phyloP scores from a whole-genome alignment of 2,888 invertebrate species.

The Sympetrum striolatum region DNA sequence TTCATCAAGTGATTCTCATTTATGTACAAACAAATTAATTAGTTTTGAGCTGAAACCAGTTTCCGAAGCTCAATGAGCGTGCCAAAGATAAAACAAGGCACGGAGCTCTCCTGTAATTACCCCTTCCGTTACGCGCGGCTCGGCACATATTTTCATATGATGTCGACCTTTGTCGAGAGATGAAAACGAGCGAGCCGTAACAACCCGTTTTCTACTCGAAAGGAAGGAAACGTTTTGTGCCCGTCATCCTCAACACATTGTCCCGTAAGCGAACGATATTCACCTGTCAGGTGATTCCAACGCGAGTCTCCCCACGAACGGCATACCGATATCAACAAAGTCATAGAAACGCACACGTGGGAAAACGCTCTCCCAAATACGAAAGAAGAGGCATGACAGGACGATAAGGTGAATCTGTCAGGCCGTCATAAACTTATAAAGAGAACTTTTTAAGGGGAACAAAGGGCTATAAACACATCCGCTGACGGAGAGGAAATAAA shows the following conservation, averaged over 20 bases:
- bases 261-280: background rate
- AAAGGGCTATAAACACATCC: conserved; percentile 30
- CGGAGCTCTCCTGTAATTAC: too few species aligned
- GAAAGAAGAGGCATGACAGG: conserved; percentile 5
- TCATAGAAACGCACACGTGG: background rate
- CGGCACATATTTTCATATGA: background rate
- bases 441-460: background rate
- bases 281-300: conserved; percentile 1
- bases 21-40: too few species aligned
- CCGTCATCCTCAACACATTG: background rate
- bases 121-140: too few species aligned
- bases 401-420: conserved; percentile 33
- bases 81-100: too few species aligned
- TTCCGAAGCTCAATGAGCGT: too few species aligned
- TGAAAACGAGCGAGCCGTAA: background rate
- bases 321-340: background rate
- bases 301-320: background rate
- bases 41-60: too few species aligned
- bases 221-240: background rate
- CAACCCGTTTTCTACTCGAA: background rate
- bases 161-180: background rate
- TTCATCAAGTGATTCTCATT: too few species aligned
- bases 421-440: conserved; percentile 20
- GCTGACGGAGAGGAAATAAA: background rate
- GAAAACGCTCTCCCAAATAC: background rate